These are phyloP conservation scores for Onychostruthus taczanowskii DNA, from an alignment of 2,113 vertebrate species.

Conservation along the genomic window DNA sequence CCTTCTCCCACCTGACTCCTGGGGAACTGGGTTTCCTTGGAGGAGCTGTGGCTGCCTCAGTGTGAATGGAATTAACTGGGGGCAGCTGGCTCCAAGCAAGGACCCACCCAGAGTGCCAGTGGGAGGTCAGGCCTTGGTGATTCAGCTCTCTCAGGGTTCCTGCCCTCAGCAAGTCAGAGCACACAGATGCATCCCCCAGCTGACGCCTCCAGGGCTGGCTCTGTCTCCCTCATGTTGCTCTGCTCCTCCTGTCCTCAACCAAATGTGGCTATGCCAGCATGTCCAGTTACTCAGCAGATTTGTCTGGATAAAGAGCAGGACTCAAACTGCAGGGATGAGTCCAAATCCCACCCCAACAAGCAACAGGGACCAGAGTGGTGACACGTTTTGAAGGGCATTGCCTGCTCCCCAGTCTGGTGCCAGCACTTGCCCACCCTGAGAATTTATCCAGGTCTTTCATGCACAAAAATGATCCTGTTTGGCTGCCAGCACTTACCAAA, in stretches of 20 bases:
- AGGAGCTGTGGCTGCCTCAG: background rate
- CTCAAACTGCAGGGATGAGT: background rate
- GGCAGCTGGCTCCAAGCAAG: background rate
- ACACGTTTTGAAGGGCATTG: background rate
- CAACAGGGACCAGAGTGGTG: background rate
- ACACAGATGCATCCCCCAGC: background rate
- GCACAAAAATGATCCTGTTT: background rate
- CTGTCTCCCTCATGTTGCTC: background rate
- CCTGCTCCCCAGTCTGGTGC: background rate
- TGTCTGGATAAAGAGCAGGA: background rate
- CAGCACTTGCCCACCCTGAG: background rate
- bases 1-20: background rate
- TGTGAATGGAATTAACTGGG: background rate
- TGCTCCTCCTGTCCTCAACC: background rate
- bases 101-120: background rate
- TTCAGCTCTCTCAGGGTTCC: background rate
- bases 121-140: background rate
- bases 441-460: background rate
- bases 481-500: background rate
- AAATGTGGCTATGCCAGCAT: rapidly evolving
- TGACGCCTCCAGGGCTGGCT: background rate
- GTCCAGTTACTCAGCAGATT: background rate
- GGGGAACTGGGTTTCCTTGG: background rate
- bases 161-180: background rate
- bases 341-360: background rate